Conservation (phyloP, 2,113 vertebrate species). For the Atherinomorus stipes region DNA sequence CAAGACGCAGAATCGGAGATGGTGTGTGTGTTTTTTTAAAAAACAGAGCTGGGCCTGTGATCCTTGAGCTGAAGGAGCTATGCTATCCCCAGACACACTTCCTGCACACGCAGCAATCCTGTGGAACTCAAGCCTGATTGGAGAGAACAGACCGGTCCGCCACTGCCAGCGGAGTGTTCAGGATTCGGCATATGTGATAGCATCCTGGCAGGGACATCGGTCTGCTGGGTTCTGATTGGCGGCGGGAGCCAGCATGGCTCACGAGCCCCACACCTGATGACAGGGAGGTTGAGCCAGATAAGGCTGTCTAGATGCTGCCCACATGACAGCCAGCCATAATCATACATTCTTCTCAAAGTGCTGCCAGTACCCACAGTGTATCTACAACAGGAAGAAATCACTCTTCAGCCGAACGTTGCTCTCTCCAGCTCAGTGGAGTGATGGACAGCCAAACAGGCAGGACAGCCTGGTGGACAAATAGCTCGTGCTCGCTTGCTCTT, state of each 20-base stretch:
- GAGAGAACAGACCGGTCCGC: constrained; percentile 61
- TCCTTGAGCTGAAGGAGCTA: constrained; percentile 58
- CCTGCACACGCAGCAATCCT: constrained; percentile 65
- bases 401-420: constrained; percentile 36
- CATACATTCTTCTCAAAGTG: constrained; percentile 46
- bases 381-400: constrained; percentile 50
- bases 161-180: constrained; percentile 58
- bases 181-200: constrained; percentile 35
- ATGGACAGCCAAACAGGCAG: constrained; percentile 42
- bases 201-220: constrained; percentile 56
- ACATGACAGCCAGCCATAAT: constrained; percentile 52
- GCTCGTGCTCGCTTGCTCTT: constrained; percentile 9
- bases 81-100: constrained; percentile 57
- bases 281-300: constrained; percentile 60
- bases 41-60: constrained; percentile 37
- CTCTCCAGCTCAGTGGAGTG: constrained; percentile 47
- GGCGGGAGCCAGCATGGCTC: constrained; percentile 50
- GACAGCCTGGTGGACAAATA: constrained; percentile 54
- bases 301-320: constrained; percentile 46
- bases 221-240: constrained; percentile 67
- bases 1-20: constrained; percentile 57
- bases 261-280: constrained; percentile 62
- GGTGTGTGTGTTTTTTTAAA: constrained; percentile 20
- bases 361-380: constrained; percentile 16
- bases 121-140: constrained; percentile 70